These are phyloP conservation scores for Eueides isabella DNA, from an alignment of 1,140 invertebrate species.

Conservation along the genomic window DNA sequence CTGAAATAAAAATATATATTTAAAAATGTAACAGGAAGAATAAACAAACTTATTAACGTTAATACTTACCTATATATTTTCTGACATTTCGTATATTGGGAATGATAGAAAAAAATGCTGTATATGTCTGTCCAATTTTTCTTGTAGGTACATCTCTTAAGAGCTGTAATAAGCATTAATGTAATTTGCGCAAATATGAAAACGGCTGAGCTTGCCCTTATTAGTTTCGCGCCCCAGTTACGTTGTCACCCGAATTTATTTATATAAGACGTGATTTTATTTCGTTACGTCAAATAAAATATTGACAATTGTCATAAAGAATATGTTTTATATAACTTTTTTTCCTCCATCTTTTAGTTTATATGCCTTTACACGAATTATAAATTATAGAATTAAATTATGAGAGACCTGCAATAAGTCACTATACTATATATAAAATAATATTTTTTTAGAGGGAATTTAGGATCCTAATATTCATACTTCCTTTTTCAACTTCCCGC, in stretches of 20 bases:
- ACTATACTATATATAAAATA: too few species aligned
- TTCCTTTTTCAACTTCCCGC: too few species aligned
- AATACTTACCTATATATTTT: too few species aligned
- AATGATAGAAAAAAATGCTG: not conserved
- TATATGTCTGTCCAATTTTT: not conserved
- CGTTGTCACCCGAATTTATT: constrained; percentile 27
- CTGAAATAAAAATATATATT: not conserved
- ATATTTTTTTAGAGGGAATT: too few species aligned
- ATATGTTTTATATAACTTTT: not conserved
- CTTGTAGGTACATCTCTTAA: constrained; percentile 14
- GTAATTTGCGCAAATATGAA: constrained; percentile 75
- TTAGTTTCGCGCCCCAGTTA: constrained; percentile 60
- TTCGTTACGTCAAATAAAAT: constrained; percentile 20
- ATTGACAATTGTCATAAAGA: constrained; percentile 20
- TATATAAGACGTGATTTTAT: constrained; percentile 26
- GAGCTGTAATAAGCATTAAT: constrained; percentile 66
- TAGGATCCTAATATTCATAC: too few species aligned
- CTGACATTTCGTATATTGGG: too few species aligned
- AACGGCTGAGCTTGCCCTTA: constrained; percentile 66
- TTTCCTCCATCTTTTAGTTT: not conserved
- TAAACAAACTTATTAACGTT: too few species aligned
- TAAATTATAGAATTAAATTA: too few species aligned
- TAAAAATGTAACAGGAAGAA: too few species aligned
- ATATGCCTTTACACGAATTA: too few species aligned
- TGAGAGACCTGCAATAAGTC: too few species aligned